Evolutionary conservation across 1,140 invertebrate species (phyloP).

Genomic region (Acromyrmex charruanus): DNA sequence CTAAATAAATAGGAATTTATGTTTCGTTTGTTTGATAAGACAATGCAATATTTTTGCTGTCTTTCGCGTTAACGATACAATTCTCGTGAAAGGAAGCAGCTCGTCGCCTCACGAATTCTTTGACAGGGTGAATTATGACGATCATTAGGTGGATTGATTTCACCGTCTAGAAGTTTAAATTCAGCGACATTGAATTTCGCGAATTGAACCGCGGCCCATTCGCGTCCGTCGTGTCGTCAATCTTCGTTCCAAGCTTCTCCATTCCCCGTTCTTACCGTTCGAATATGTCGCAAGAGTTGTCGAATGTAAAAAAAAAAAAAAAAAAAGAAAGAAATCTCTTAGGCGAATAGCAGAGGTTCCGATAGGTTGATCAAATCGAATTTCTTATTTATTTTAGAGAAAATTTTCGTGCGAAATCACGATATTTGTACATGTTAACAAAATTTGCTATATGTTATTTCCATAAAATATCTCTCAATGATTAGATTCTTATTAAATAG

Average conservation of each 20-base stretch:
- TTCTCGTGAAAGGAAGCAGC: slow-evolving; percentile 14
- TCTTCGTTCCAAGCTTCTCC: slow-evolving; percentile 29
- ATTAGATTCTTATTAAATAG: neutral
- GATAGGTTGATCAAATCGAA: slow-evolving; percentile 23
- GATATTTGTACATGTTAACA: too few relatives aligned
- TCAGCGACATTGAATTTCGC: slow-evolving; percentile 48
- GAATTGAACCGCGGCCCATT: slow-evolving; percentile 45
- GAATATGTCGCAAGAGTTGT: slow-evolving; percentile 25
- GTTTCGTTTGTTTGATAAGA: neutral
- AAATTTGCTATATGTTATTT: slow-evolving; percentile 17
- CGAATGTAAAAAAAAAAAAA: slow-evolving; percentile 42
- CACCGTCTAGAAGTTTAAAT: slow-evolving; percentile 40
- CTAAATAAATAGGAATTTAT: neutral
- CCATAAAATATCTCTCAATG: slow-evolving; percentile 9
- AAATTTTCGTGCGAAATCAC: slow-evolving; percentile 6
- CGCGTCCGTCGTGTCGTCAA: slow-evolving; percentile 48
- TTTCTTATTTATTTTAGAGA: slow-evolving; percentile 51
- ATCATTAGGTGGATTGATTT: slow-evolving; percentile 46
- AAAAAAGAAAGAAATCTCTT: slow-evolving; percentile 36
- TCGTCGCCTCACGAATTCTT: slow-evolving; percentile 12
- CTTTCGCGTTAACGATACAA: slow-evolving; percentile 9
- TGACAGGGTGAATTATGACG: slow-evolving; percentile 37
- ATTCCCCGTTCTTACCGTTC: slow-evolving; percentile 13
- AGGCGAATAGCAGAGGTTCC: slow-evolving; percentile 13
- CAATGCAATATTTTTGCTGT: neutral